A percentile compares a stretch with the other conserved stretches of the same genome.
These are phyloP conservation scores for Paratrypauchen microcephalus DNA, from an alignment of 2,797 vertebrate genomes.

Conservation along the genomic window DNA sequence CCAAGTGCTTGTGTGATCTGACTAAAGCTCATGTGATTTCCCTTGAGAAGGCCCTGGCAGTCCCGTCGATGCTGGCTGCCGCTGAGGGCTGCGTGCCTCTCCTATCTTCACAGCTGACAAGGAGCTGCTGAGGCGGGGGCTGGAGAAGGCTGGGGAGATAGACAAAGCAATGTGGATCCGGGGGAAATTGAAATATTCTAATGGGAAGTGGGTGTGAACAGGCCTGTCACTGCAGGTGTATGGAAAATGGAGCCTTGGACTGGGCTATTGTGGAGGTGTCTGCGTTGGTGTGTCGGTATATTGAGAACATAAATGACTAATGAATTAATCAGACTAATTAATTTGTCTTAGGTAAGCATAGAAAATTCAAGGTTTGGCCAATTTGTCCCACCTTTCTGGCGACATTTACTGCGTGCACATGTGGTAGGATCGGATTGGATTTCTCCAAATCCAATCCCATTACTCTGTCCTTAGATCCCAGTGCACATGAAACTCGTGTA, in stretches of 20 bases:
- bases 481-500: too few species aligned
- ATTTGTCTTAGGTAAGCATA: slow-evolving; percentile 45
- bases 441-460: too few species aligned
- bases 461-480: too few species aligned
- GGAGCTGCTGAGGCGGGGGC: slow-evolving; percentile 48
- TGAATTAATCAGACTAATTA: slow-evolving; percentile 54
- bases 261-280: slow-evolving; percentile 22
- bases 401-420: too few species aligned
- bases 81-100: slow-evolving; percentile 61
- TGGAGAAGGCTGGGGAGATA: slow-evolving; percentile 48
- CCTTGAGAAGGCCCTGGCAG: slow-evolving; percentile 66
- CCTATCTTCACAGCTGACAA: slow-evolving; percentile 70
- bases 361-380: slow-evolving; percentile 41
- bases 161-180: slow-evolving; percentile 62
- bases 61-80: slow-evolving; percentile 56
- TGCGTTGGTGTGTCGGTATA: slow-evolving; percentile 8
- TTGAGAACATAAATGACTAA: slow-evolving; percentile 13
- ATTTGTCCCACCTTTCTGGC: background rate
- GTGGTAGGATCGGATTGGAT: too few species aligned
- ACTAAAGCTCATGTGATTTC: slow-evolving; percentile 76
- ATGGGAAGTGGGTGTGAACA: slow-evolving; percentile 65
- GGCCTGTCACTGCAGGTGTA: slow-evolving; percentile 63
- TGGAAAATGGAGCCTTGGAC: slow-evolving; percentile 53
- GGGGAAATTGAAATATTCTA: slow-evolving; percentile 70
- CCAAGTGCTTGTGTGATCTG: slow-evolving; percentile 67